Evolutionary conservation across 2,888 invertebrate species (phyloP), one percentile per base, ranked within the genome.

Genomic region (Chymomyza procnemis): DNA sequence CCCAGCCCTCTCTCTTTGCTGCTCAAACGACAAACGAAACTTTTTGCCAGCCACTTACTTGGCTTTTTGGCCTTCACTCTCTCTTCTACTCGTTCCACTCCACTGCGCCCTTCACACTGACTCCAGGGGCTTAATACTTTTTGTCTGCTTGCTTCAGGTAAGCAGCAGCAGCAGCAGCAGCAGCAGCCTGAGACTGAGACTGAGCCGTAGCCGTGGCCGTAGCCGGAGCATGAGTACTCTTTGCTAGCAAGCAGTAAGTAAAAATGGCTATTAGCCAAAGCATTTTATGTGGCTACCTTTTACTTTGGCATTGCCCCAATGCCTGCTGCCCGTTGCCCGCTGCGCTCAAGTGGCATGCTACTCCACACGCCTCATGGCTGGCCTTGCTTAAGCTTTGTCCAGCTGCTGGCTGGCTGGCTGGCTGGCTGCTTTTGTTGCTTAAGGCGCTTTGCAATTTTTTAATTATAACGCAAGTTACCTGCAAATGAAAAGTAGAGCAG

Each of bases 371-470:
- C 21, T 50, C 54, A 16, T 9, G 52, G 48, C 34, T 41, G 34
- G 34, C 48, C 18, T 18, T 16, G 16, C 48, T 18, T 50, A 18
- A 50, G 48, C 54, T 54, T 54, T 54, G 54, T 54, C 30, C 26
- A 14, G 12, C 21, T n/a, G n/a, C n/a, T 58, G 21, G 14, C 56
- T 41, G 54, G 19, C 14, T 30, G 75, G n/a, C n/a, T 58, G 21
- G 14, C 56, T 41, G 54, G 19, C 14, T 30, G 75, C 75, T 76
- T 73, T 74, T 84, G 81, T 80, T 80, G 79, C 85, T 85, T 84
- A 84, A 84, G 82, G 85, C 87, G 87, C 87, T 84, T 85, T 84
- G 85, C 87, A 80, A 84, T 87, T 87, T 87, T 84, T 84, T 84
- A 87, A 84, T 84, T 84, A 84, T 87, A 82, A 78, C 84, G 81